A percentile compares a stretch with the other conserved stretches of the same genome.
Evolutionary conservation across 2,113 vertebrate genomes (phyloP).

Genomic region (Ictalurus punctatus): DNA sequence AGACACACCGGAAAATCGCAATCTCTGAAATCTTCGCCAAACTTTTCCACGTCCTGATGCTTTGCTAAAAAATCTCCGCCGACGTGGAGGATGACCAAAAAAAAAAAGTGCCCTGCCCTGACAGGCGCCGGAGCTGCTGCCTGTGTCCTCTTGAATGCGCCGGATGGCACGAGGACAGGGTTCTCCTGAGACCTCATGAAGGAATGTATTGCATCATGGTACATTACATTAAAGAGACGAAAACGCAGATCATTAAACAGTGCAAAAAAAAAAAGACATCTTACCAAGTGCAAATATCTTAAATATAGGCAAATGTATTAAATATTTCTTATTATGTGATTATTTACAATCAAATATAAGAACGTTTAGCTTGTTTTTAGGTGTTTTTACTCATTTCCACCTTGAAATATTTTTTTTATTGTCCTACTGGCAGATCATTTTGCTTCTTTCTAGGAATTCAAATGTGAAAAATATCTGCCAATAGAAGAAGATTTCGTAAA

Average conservation of each 20-base stretch:
- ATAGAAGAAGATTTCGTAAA: neutral
- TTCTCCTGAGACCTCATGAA: conserved; percentile 60
- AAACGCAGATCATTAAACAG: neutral
- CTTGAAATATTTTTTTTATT: neutral
- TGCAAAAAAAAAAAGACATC: neutral
- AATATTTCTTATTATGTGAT: neutral
- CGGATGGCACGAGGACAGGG: conserved; percentile 62
- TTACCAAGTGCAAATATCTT: neutral
- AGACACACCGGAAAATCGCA: conserved; percentile 50
- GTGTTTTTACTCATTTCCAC: neutral
- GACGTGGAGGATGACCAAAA: conserved; percentile 24
- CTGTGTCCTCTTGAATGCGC: conserved; percentile 24
- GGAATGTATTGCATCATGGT: conserved; percentile 55
- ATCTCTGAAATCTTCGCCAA: conserved; percentile 42
- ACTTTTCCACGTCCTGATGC: conserved; percentile 38
- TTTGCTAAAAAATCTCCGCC: conserved; percentile 45
- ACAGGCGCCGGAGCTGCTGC: conserved; percentile 51
- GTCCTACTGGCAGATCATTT: neutral
- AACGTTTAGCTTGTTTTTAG: neutral
- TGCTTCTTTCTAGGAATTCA: neutral
- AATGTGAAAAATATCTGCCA: neutral
- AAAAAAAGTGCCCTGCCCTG: conserved; percentile 41
- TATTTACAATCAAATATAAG: neutral
- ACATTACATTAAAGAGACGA: conserved; percentile 5
- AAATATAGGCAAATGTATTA: neutral